Evolutionary conservation across 2,113 vertebrate species (phyloP), one percentile per base, ranked within the genome.

Genomic region (Cepphus grylle): DNA sequence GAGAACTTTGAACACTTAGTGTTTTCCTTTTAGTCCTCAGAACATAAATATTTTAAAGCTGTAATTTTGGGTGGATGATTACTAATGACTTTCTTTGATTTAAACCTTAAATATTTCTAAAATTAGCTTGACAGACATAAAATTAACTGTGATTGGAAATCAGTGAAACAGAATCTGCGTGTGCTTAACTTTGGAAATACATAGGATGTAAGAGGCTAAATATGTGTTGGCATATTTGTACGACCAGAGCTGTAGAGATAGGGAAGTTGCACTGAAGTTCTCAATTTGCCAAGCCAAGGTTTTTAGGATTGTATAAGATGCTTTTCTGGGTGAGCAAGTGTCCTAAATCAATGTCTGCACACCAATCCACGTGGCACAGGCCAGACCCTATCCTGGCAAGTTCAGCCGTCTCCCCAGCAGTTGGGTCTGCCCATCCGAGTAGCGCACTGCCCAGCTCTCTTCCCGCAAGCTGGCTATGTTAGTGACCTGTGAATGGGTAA

Each of bases 341-440:
- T 34, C 59, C 52, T 71, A 42, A 56, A 30, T 21, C 14, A 9
- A 3, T 13, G 29, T 36, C 65, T 62, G 29, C 38, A 43, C 23
- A 11, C 7, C 0, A 0, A 22, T 12, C 9, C 11, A 1, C 0
- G 32, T 23, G 45, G 27, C 0, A 0, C 2, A 2, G 42, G 8
- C 65, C n/a, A 77, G 26, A 21, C 26, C 1, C 0, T 63, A 32
- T 19, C 22, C 63, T 50, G n/a, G 23, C 12, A 59, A 29, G 32
- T 32, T 38, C n/a, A 53, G 30, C 10, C 23, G 0, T 1, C 15
- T 70, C 18, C 45, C 29, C 32, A 66, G 45, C 25, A 40, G 32
- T 1, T 62, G 18, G 12, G 19, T n/a, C 18, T 49, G 55, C 32
- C 40, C 15, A 34, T 9, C n/a, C 8, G 0, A 40, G 34, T 15